Conservation (phyloP, 2,113 vertebrate genomes). For the Phylloscopus trochiloides region DNA sequence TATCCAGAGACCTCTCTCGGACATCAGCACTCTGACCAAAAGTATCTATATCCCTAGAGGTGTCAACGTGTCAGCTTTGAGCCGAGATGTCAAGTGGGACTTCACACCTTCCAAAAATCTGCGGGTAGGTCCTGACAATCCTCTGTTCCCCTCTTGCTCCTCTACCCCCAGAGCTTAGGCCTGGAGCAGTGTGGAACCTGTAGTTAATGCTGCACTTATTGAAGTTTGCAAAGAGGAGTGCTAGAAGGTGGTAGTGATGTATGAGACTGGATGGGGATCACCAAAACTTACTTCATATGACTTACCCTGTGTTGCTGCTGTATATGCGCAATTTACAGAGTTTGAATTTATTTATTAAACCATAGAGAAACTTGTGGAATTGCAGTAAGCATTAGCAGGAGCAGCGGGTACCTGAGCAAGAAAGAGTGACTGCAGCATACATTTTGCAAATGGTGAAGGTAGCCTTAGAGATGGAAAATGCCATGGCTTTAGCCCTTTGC, state of each 20-base stretch:
- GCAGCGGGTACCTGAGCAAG: not conserved
- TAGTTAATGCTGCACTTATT: not conserved
- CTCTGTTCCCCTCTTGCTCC: not conserved
- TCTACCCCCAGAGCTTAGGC: not conserved
- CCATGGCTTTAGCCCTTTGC: not conserved
- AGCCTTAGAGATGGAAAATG: not conserved
- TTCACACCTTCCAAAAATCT: slow-evolving; percentile 88
- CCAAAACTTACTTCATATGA: not conserved
- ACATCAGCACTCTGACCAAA: slow-evolving; percentile 90
- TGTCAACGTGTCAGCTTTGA: slow-evolving; percentile 93
- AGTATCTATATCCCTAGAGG: slow-evolving; percentile 98
- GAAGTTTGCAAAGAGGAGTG: not conserved
- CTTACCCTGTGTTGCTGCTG: not conserved
- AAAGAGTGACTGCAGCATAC: not conserved
- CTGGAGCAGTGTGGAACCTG: not conserved
- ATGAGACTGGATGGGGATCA: not conserved
- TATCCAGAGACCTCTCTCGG: slow-evolving; percentile 93
- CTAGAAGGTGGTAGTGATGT: not conserved
- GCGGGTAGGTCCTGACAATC: slow-evolving; percentile 76
- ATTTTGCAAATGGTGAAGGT: not conserved
- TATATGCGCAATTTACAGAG: not conserved
- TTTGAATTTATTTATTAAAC: not conserved
- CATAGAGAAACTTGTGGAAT: not conserved
- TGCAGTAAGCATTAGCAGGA: not conserved
- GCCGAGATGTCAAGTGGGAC: slow-evolving; percentile 92